phyloP scores from a whole-genome alignment of 2,888 invertebrate species.

The Cheilosia urbana region DNA sequence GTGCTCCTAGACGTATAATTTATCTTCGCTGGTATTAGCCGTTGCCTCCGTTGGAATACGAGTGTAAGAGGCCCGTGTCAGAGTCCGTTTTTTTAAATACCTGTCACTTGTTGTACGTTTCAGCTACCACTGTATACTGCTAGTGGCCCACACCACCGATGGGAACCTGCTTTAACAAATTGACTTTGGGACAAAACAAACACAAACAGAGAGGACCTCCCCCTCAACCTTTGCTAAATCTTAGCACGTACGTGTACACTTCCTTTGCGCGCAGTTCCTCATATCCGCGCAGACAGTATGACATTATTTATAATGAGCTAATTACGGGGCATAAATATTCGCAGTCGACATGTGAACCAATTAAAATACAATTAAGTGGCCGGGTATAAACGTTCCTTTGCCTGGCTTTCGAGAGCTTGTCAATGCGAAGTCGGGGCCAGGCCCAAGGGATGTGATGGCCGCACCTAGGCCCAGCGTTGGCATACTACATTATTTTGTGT shows the following conservation, averaged over 20 bases:
- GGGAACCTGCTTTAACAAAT: slow-evolving; percentile 71
- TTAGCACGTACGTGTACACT: slow-evolving; percentile 42
- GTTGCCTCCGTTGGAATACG: slow-evolving; percentile 35
- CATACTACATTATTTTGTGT: background rate
- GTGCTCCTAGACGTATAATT: slow-evolving; percentile 71
- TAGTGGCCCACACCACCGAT: slow-evolving; percentile 13
- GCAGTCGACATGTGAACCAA: slow-evolving; percentile 77
- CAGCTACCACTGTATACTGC: slow-evolving; percentile 57
- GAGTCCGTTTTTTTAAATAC: slow-evolving; percentile 70
- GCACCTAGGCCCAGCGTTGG: slow-evolving; percentile 29
- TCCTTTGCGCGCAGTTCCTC: slow-evolving; percentile 60
- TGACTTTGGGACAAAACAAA: slow-evolving; percentile 71
- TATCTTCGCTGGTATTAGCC: slow-evolving; percentile 72
- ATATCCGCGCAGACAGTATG: slow-evolving; percentile 73
- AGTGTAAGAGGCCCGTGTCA: slow-evolving; percentile 70
- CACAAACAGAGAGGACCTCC: slow-evolving; percentile 65
- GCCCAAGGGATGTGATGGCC: background rate
- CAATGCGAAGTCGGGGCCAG: slow-evolving; percentile 22
- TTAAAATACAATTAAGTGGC: slow-evolving; percentile 78
- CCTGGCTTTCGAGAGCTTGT: slow-evolving; percentile 36
- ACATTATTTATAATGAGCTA: slow-evolving; percentile 78
- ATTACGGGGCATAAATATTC: slow-evolving; percentile 78
- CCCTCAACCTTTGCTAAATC: slow-evolving; percentile 48
- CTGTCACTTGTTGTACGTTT: slow-evolving; percentile 75
- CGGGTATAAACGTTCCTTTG: slow-evolving; percentile 42